Base-by-base conservation (phyloP, 30 jellyfish, hydroid and myxozoan genomes). In the Turritopsis dohrnii region DNA sequence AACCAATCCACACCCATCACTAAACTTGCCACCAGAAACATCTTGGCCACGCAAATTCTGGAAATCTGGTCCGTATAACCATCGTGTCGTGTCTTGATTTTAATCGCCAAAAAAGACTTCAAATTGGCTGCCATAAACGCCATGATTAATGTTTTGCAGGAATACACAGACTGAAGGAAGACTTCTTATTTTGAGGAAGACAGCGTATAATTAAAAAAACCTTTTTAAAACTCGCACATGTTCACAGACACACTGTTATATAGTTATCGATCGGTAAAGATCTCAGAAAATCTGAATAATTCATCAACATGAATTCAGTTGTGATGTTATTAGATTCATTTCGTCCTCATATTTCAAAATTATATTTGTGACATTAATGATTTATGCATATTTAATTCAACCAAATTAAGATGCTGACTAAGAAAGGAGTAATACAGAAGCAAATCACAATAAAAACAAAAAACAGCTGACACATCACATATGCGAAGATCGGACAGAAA, bases 1-100 rank as follows among this genome's bases (percentile, higher is more conserved):
- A 82, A 82, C 89, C 89, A 82, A 71, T 82, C 89, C 52, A 82
- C 86, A 26, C 89, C 87, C 41, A 82, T 71, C 29, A 82, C 52
- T 21, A 82, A 28, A 71, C 89, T 82, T 26, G 89, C 89, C 16
- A 82, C 89, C 28, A 82, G 71, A 29, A 82, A 82, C 23, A 72
- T 22, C 66, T 82, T 82, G 1, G 89, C 74, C 17, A 82, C 89
- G 41, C 52, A 26, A n/a, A 82, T 66, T 71, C 89, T 66, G 0
- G 89, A 82, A 4, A 82, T 54, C 52, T 82, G 89, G 65, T 82
- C 89, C 0, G 87, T 66, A 69, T 82, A 82, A 29, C 89, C 28
- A 65, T 82, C 89, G 69, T 82, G 80, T 26, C 89, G 84, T 21
- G 76, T 28, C 31, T 82, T 82, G 13, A 82, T 66, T 30, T 82